Evolutionary conservation across 2,888 invertebrate species (phyloP).

Genomic region (Lithophane semibrunnea): DNA sequence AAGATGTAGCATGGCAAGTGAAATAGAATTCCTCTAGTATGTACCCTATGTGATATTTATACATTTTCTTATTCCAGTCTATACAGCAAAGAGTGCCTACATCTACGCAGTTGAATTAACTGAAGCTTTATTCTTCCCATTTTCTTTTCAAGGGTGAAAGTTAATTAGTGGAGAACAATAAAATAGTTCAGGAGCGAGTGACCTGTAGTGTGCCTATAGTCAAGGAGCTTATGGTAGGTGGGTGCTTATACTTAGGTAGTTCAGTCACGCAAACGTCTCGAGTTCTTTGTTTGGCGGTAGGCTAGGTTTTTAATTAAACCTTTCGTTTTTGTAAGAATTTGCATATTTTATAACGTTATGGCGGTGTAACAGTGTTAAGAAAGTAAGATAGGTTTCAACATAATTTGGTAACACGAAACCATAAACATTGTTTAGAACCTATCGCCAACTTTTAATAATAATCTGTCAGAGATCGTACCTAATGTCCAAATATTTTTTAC

Average conservation of each 20-base stretch:
- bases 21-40: neutral
- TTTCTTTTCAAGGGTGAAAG: conserved; percentile 15
- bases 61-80: neutral
- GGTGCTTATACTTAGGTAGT: conserved; percentile 10
- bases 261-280: conserved; percentile 55
- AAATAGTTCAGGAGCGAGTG: conserved; percentile 50
- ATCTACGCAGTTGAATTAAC: neutral
- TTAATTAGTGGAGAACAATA: conserved; percentile 37
- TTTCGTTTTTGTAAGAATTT: conserved; percentile 36
- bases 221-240: conserved; percentile 6
- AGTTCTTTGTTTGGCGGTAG: conserved; percentile 36
- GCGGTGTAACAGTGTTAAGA: conserved; percentile 6
- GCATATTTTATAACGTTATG: conserved; percentile 38
- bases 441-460: no score
- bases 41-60: neutral
- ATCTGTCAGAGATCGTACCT: neutral
- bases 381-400: neutral
- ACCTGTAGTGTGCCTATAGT: conserved; percentile 20
- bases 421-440: neutral
- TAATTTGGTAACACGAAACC: conserved; percentile 21
- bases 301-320: conserved; percentile 54
- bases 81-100: neutral
- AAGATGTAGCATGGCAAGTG: neutral
- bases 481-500: neutral
- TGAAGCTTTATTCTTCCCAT: neutral